Evolutionary conservation across 2,888 invertebrate genomes (phyloP), one percentile per base, ranked within the genome.

Genomic region (Eumacrocentrus americanus): DNA sequence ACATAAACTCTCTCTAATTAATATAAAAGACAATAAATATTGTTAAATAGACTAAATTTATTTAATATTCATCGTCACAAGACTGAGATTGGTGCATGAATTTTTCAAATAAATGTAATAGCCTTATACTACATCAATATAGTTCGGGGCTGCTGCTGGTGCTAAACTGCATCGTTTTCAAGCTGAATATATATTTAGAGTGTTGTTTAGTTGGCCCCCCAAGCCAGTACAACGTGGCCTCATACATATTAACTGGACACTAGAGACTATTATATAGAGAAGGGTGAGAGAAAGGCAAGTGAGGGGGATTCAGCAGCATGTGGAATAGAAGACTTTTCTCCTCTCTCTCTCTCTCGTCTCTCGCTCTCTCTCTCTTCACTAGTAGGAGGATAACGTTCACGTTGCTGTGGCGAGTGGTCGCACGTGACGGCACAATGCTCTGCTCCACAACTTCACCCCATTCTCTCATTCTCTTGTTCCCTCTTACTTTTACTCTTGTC

Each of bases 381-480:
- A n/a, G n/a, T n/a, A n/a, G n/a, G n/a, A 57, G 65, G 66, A 71
- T 71, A 70, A 74, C 71, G 68, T 67, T 69, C 65, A 63, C 63
- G 70, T 72, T 67, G 65, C 69, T 60, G 65, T 62, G 68, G 72
- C 70, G 73, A 79, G 78, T 79, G 77, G 73, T 65, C 70, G 78
- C 76, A 72, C 78, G 78, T 78, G 78, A 78, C 75, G 68, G 64
- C 68, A 78, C 78, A 79, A 79, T 79, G 71, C 77, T 29, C 9
- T 71, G 71, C 68, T 72, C 73, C 72, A 67, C 12, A 72, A 69
- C 69, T 75, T 73, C 67, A 68, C 67, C 71, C 72, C 70, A 69
- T 72, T 71, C 64, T 50, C 18, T 14, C 25, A 20, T 20, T 12
- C 37, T 37, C 23, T 16, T 11, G 16, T 7, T 47, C 5, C 16